Conservation (phyloP, 2,113 vertebrate species). For the Pogona vitticeps region DNA sequence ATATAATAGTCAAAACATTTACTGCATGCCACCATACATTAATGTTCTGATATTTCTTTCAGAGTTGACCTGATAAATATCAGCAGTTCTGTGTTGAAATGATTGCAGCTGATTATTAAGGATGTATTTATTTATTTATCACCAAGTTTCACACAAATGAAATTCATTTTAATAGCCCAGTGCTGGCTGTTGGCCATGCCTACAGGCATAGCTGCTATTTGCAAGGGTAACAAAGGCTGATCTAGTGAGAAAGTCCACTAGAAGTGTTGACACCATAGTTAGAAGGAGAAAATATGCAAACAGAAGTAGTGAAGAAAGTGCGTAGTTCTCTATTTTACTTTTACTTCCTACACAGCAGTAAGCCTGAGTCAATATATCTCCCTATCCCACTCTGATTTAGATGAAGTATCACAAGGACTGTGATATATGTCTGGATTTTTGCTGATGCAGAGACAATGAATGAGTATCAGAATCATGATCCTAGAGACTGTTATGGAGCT, state of each 20-base stretch:
- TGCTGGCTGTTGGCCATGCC: not conserved
- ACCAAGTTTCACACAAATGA: not conserved
- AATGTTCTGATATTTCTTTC: not conserved
- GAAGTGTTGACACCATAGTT: not conserved
- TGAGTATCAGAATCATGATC: not conserved
- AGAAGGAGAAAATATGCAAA: not conserved
- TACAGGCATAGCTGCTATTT: conserved; percentile 10
- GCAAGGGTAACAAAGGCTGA: not conserved
- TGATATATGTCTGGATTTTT: not conserved
- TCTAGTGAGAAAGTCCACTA: not conserved
- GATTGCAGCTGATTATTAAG: not conserved
- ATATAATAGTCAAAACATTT: not conserved
- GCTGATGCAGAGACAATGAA: not conserved
- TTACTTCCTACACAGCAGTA: not conserved
- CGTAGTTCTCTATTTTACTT: not conserved
- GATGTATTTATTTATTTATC: not conserved
- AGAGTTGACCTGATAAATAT: not conserved
- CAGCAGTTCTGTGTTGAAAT: not conserved
- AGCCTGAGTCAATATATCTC: not conserved
- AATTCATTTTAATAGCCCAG: not conserved
- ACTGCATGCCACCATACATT: not conserved
- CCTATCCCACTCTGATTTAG: not conserved
- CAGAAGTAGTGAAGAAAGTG: not conserved
- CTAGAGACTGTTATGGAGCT: not conserved
- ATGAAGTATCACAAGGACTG: not conserved